These are phyloP conservation scores for Tachystola acroxantha DNA, from an alignment of 2,888 invertebrate genomes.

Conservation along the genomic window DNA sequence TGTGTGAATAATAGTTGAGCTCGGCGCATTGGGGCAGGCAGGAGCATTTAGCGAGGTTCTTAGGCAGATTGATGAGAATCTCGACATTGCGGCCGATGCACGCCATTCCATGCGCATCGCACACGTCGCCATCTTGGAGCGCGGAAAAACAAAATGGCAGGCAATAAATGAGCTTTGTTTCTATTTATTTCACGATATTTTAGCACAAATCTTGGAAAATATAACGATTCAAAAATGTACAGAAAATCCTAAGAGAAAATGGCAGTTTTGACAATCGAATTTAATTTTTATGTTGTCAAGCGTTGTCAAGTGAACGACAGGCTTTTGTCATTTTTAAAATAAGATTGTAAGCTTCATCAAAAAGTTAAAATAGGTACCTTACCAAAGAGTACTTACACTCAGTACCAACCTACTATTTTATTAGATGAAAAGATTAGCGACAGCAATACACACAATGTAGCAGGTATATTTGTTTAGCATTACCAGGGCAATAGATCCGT, in stretches of 20 bases:
- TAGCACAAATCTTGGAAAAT: background rate
- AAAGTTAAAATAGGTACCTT: no score
- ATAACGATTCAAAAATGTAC: background rate
- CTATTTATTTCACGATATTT: background rate
- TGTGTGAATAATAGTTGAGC: slow-evolving; percentile 70
- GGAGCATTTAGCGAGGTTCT: slow-evolving; percentile 69
- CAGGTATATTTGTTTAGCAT: no score
- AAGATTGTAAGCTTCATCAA: no score
- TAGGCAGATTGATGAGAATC: slow-evolving; percentile 69
- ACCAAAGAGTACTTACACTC: no score
- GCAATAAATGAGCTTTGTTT: background rate
- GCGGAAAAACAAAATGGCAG: slow-evolving; percentile 5
- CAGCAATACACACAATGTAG: no score
- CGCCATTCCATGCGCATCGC: slow-evolving; percentile 73
- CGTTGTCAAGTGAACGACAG: background rate
- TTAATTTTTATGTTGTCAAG: no score
- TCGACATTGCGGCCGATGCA: slow-evolving; percentile 73
- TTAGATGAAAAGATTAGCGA: no score
- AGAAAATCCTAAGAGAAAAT: background rate
- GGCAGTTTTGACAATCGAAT: slow-evolving; percentile 2
- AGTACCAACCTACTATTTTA: no score
- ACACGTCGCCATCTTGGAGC: slow-evolving; percentile 65
- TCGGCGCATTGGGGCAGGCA: slow-evolving; percentile 71
- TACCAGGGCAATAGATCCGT: no score
- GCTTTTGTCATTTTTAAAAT: background rate